Base-by-base conservation (phyloP, 2,797 vertebrate genomes). In the Serranus cabrilla region DNA sequence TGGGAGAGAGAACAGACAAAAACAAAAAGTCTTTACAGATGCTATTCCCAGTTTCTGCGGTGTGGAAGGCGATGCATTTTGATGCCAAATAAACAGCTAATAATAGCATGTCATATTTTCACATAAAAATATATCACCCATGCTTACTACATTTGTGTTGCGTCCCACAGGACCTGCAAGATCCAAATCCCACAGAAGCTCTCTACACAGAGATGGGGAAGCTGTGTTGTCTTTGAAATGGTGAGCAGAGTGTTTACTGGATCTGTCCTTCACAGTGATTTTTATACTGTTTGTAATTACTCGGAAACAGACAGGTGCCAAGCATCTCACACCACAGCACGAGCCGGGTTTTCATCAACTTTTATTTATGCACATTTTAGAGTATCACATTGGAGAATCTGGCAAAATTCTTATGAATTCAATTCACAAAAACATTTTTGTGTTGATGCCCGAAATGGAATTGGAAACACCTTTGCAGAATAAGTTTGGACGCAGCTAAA, bases 231-330 rank as follows among this genome's bases (percentile, higher is more conserved):
- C 25, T 61, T 75, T 56, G 21, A 61, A 75, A 40, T 1, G 23
- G 59, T 63, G 54, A 71, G 61, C 21, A 40, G 39, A 76, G 54
- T 49, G 43, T 84, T 78, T 66, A 70, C 55, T n/a, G n/a, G 59
- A 63, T 46, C 66, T 55, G n/a, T 42, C 74, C 5, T 68, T 61
- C 49, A 74, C n/a, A 59, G 34, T 51, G 56, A 71, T 59, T 75
- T 80, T 45, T 49, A 50, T 56, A 40, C 46, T 20, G 27, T 69
- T 68, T 78, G 59, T 21, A 72, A 72, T 75, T 61, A 80, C 51
- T 76, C n/a, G 43, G 69, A 70, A 66, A 76, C 34, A 6, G 39
- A 45, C 5, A 4, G 13, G 45, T 49, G 42, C 61, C 12, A 45
- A 60, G 69, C 49, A 59, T 58, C 37, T 57, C 55, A 69, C 65